These are phyloP conservation scores for Dasyornis broadbenti DNA, from an alignment of 2,113 vertebrate genomes.

Conservation along the genomic window DNA sequence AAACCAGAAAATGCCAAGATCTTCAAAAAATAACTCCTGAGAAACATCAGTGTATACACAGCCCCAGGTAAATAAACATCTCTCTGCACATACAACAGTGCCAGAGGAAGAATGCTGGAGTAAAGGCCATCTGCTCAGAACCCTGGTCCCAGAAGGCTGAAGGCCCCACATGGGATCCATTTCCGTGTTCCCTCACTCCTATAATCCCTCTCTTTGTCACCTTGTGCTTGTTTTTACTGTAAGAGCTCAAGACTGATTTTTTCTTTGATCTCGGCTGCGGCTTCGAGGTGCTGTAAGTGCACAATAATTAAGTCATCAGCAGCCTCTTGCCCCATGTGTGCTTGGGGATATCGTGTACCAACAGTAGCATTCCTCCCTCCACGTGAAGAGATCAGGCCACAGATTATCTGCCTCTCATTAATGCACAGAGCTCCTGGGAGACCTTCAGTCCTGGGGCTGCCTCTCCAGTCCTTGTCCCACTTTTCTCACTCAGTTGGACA, in stretches of 20 bases:
- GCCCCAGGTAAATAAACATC: not conserved
- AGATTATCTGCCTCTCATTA: not conserved
- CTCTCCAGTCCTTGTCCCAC: not conserved
- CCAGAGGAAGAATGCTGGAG: not conserved
- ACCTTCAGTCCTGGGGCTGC: not conserved
- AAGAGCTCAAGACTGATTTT: not conserved
- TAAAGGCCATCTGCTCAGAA: not conserved
- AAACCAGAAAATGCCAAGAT: not conserved
- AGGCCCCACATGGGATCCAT: not conserved
- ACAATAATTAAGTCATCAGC: constrained; percentile 20
- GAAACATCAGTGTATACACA: not conserved
- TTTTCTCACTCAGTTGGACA: not conserved
- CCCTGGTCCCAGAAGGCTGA: not conserved
- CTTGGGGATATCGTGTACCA: constrained; percentile 9
- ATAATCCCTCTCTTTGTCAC: not conserved
- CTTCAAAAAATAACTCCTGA: not conserved
- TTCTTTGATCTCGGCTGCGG: constrained; percentile 12
- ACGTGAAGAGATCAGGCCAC: not conserved
- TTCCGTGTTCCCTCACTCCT: not conserved
- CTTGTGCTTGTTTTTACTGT: not conserved
- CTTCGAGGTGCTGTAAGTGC: not conserved
- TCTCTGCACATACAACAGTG: not conserved
- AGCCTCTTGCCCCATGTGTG: not conserved
- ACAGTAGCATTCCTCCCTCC: not conserved
- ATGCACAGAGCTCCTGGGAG: not conserved